A percentile compares a stretch with the other conserved stretches of the same genome.
These are phyloP conservation scores for Sminthurinus aureus DNA, from an alignment of 2,888 invertebrate genomes.

Conservation along the genomic window DNA sequence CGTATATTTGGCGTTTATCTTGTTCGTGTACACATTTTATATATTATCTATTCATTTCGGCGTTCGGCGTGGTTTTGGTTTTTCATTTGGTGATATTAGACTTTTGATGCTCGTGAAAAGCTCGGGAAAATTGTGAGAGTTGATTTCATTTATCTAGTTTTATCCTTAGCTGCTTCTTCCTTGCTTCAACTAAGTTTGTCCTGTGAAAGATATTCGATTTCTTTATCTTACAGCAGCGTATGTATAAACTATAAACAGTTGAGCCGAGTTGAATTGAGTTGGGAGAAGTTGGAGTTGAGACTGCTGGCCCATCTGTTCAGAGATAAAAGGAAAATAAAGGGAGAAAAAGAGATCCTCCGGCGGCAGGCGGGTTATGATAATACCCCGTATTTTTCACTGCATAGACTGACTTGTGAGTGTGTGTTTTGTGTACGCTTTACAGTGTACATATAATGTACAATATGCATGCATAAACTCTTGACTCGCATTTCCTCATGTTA, in stretches of 20 bases:
- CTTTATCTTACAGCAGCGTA: not conserved
- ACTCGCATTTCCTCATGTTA: not conserved
- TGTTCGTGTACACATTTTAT: no score
- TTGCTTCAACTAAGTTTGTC: not conserved
- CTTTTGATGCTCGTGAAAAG: no score
- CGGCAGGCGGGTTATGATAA: not conserved
- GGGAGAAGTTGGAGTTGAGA: not conserved
- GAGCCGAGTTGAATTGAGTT: not conserved
- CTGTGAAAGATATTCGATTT: not conserved
- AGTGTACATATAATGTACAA: no score
- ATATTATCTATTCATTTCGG: no score
- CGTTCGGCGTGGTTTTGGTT: no score
- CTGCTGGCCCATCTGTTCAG: not conserved
- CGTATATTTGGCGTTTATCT: not conserved
- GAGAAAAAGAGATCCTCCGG: not conserved
- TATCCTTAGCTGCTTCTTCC: not conserved
- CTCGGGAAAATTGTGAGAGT: not conserved
- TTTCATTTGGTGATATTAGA: no score
- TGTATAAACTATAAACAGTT: no score
- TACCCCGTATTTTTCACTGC: not conserved
- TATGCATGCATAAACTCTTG: no score
- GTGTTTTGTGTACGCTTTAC: no score
- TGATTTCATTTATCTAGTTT: slow-evolving; percentile 11
- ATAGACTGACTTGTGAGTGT: no score
- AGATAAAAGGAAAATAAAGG: not conserved